A percentile compares a stretch with the other conserved stretches of the same genome.
Evolutionary conservation across 2,113 vertebrate species (phyloP).

Genomic region (Xiphorhynchus elegans): DNA sequence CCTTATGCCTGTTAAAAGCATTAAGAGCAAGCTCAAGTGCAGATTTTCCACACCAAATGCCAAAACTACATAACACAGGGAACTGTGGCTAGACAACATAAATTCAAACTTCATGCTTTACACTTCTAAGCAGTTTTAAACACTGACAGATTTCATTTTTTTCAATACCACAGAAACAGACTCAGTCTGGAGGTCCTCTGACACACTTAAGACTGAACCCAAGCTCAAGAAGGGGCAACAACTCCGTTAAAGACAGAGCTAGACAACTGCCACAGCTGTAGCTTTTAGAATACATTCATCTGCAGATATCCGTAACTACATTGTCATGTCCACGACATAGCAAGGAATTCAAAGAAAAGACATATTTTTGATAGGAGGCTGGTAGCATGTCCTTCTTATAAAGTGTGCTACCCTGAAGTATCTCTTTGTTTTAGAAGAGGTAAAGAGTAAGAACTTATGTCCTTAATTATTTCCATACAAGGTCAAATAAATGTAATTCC

Average conservation of each 20-base stretch:
- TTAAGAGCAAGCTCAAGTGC: constrained; percentile 10
- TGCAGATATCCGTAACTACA: neutral
- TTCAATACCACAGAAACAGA: neutral
- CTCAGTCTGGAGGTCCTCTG: neutral
- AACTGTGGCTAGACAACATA: constrained; percentile 39
- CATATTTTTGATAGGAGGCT: neutral
- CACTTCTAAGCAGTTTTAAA: neutral
- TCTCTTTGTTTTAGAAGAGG: neutral
- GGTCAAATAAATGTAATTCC: neutral
- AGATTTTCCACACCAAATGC: constrained; percentile 44
- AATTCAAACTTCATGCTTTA: constrained; percentile 28
- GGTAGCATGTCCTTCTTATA: neutral
- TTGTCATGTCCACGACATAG: neutral
- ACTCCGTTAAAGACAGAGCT: neutral
- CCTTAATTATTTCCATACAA: neutral
- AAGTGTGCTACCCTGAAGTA: neutral
- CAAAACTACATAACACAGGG: constrained; percentile 34
- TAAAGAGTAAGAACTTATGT: neutral
- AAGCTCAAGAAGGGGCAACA: neutral
- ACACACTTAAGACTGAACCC: neutral
- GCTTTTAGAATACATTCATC: neutral
- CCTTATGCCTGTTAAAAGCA: neutral
- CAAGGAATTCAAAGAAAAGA: neutral
- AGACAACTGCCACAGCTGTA: neutral
- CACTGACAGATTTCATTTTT: neutral